phyloP scores from a whole-genome alignment of 2,113 vertebrate genomes.

The Myiagra hebetior region DNA sequence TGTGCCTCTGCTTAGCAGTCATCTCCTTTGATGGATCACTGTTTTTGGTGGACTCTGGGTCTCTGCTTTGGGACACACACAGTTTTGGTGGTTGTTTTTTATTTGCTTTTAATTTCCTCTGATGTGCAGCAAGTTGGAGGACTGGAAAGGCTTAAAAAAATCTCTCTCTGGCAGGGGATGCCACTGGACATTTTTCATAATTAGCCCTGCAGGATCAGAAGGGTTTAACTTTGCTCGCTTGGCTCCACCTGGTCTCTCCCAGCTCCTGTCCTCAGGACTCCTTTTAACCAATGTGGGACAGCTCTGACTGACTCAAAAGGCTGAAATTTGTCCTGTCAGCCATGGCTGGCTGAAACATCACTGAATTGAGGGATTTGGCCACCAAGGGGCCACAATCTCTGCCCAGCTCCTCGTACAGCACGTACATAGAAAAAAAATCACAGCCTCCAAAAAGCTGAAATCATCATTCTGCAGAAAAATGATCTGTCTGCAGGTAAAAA shows the following conservation, averaged over 20 bases:
- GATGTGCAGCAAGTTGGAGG: neutral
- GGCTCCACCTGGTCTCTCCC: neutral
- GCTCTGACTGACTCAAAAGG: neutral
- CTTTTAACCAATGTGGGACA: fast-evolving
- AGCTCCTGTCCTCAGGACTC: neutral
- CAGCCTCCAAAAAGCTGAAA: neutral
- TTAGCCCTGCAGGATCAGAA: neutral
- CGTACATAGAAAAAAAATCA: neutral
- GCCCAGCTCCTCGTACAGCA: neutral
- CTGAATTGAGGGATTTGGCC: neutral
- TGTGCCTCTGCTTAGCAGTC: neutral
- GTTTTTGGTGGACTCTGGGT: neutral
- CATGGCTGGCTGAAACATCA: neutral
- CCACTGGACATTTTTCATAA: neutral
- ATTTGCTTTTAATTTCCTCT: neutral
- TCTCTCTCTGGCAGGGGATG: neutral
- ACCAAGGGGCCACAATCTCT: neutral
- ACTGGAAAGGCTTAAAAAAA: neutral
- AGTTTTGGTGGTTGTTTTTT: neutral
- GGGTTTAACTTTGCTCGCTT: neutral
- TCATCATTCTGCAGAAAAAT: neutral
- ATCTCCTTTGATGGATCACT: neutral
- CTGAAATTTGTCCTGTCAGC: neutral
- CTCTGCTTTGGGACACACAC: neutral
- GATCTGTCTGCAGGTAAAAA: neutral